phyloP scores from a whole-genome alignment of 2,113 vertebrate genomes.

The Grammomys surdaster region DNA sequence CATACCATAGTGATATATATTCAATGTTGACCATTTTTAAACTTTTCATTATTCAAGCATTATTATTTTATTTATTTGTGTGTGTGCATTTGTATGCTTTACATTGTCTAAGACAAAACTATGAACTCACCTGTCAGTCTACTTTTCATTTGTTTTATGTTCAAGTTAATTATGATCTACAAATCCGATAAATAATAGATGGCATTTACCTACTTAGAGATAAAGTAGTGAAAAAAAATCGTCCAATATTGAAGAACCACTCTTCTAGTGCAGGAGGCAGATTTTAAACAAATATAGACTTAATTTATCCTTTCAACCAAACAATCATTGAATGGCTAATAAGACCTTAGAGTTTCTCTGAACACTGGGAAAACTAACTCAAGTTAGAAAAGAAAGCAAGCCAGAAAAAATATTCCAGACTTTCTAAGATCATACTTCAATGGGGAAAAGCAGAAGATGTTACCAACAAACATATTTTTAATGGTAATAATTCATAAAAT shows the following conservation, averaged over 20 bases:
- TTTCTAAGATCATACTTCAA: not conserved
- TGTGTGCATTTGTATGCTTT: not conserved
- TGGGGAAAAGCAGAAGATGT: no score
- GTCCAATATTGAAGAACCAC: accelerated
- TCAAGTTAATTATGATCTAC: not conserved
- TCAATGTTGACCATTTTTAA: not conserved
- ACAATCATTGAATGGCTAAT: not conserved
- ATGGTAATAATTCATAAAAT: not conserved
- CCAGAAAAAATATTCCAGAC: not conserved
- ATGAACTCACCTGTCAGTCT: not conserved
- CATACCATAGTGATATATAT: not conserved
- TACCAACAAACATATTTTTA: not conserved
- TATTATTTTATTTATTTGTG: not conserved
- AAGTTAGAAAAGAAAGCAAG: not conserved
- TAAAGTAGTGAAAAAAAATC: not conserved
- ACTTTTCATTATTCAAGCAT: not conserved
- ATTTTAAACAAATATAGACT: not conserved
- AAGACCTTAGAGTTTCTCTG: not conserved
- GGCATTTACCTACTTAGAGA: not conserved
- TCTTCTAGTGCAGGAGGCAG: not conserved
- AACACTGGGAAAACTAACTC: not conserved
- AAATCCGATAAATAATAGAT: constrained; percentile 11
- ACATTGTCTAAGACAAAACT: not conserved
- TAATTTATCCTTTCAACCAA: not conserved
- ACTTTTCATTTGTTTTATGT: not conserved